These are phyloP conservation scores for Abrostola triplasia DNA, from an alignment of 2,888 invertebrate genomes.

Conservation along the genomic window DNA sequence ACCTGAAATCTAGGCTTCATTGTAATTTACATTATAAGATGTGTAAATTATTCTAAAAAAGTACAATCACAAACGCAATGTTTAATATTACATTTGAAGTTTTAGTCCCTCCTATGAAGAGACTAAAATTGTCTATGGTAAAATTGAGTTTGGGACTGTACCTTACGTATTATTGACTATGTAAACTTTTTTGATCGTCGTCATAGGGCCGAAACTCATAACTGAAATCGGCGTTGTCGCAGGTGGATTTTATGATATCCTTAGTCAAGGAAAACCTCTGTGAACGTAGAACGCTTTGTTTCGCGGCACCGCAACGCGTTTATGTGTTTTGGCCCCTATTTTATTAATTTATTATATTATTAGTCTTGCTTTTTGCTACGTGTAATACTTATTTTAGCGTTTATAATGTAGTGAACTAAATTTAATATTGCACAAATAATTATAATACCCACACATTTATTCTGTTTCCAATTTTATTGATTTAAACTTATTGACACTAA, in stretches of 20 bases:
- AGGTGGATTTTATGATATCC: no score
- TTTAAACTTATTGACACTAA: conserved; percentile 33
- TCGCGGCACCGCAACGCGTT: no score
- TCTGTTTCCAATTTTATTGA: conserved; percentile 33
- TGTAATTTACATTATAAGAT: conserved; percentile 27
- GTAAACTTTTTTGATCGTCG: conserved; percentile 38
- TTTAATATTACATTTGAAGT: conserved; percentile 3
- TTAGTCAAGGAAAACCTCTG: no score
- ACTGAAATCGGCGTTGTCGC: no score
- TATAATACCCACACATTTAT: conserved; percentile 14
- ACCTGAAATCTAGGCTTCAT: conserved; percentile 35
- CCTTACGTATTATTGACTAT: conserved; percentile 27
- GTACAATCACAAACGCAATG: conserved; percentile 36
- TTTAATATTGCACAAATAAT: conserved; percentile 43
- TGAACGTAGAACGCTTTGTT: no score
- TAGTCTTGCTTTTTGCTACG: conserved; percentile 39
- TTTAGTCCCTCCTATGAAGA: conserved; percentile 40
- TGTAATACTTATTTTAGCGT: conserved; percentile 47
- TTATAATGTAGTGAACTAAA: conserved; percentile 36
- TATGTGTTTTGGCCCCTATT: no score
- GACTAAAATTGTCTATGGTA: conserved; percentile 12
- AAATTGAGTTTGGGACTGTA: conserved; percentile 39
- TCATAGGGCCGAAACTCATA: no score
- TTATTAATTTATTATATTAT: conserved; percentile 39
- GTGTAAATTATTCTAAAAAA: conserved; percentile 20